phyloP scores from a whole-genome alignment of 2,113 vertebrate species.

The Gila orcuttii region DNA sequence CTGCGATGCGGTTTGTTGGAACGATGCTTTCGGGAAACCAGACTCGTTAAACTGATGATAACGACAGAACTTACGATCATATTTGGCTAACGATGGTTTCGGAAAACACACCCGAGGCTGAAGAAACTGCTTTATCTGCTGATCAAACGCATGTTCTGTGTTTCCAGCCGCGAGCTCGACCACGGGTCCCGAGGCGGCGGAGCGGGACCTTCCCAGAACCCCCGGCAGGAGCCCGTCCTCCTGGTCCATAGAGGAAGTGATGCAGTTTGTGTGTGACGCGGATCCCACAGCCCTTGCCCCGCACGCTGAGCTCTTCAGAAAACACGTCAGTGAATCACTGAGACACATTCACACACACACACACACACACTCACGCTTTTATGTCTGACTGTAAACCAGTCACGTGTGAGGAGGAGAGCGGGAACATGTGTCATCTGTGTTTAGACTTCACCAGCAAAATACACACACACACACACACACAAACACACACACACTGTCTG shows the following conservation, averaged over 20 bases:
- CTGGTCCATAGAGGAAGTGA: constrained; percentile 96
- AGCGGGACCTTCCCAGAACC: constrained; percentile 75
- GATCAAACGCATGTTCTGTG: background rate
- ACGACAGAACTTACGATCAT: too few relatives aligned
- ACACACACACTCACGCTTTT: background rate
- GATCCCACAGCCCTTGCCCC: constrained; percentile 88
- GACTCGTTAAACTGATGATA: too few relatives aligned
- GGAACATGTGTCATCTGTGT: constrained; percentile 47
- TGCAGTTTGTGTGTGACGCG: constrained; percentile 89
- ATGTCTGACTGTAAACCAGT: background rate
- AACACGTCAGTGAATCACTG: constrained; percentile 81
- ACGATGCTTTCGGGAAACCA: too few relatives aligned
- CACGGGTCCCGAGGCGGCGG: constrained; percentile 84
- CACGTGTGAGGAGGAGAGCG: background rate
- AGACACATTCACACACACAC: too few relatives aligned
- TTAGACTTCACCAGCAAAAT: constrained; percentile 54
- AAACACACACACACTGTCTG: constrained; percentile 39
- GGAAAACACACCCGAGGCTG: background rate
- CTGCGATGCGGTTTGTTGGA: too few relatives aligned
- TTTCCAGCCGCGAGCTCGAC: constrained; percentile 87
- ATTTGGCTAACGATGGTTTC: too few relatives aligned
- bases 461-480: background rate
- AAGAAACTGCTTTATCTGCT: background rate
- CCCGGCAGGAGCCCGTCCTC: constrained; percentile 82
- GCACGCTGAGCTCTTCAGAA: constrained; percentile 92